phyloP scores from a whole-genome alignment of 1,140 invertebrate genomes.

The Hypsibius dujardini region DNA sequence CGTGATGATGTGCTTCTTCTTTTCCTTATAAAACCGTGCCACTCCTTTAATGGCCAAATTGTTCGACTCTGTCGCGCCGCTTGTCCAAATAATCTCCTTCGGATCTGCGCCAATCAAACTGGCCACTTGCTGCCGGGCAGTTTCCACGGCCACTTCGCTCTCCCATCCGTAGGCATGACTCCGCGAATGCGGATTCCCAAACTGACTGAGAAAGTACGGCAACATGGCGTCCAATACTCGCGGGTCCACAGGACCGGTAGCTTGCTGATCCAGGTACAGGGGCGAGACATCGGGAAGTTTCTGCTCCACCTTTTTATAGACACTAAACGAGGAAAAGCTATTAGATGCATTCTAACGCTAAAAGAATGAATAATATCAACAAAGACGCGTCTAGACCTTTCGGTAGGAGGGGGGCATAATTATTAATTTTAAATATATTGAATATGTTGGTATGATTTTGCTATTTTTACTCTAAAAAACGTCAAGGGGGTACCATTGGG shows the following conservation, averaged over 20 bases:
- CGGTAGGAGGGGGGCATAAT: no score
- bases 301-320: conserved; percentile 16
- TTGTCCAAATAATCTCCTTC: conserved; percentile 96
- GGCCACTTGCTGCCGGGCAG: conserved; percentile 74
- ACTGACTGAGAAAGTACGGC: conserved; percentile 67
- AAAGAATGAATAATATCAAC: no score
- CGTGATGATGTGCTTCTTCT: conserved; percentile 92
- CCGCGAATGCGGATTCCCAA: conserved; percentile 95
- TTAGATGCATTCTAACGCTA: no score
- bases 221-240: conserved; percentile 93
- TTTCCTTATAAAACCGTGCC: conserved; percentile 71
- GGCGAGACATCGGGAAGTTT: conserved; percentile 39
- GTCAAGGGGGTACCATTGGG: no score
- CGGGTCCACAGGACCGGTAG: conserved; percentile 91
- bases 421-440: no score
- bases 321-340: no score
- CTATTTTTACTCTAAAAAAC: no score
- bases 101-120: conserved; percentile 79
- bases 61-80: conserved; percentile 96
- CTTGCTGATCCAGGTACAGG: conserved; percentile 89
- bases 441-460: no score
- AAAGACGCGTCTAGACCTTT: no score
- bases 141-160: conserved; percentile 81
- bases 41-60: conserved; percentile 88
- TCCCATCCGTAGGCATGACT: conserved; percentile 99